Conservation (phyloP, 2,888 invertebrate species). For the Dasysyrphus tricinctus region DNA sequence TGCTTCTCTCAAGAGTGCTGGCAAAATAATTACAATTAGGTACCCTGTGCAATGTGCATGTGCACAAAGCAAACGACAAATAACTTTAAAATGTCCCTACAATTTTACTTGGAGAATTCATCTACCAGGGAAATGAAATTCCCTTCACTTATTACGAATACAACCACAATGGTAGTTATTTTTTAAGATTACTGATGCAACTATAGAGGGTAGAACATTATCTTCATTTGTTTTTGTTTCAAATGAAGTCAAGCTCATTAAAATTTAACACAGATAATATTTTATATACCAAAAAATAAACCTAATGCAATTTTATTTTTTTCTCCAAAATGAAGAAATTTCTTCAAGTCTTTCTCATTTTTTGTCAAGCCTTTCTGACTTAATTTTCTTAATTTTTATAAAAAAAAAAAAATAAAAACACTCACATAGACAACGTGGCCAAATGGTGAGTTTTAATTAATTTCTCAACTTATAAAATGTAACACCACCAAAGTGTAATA, state of each 20-base stretch:
- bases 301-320: not conserved
- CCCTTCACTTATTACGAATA: not conserved
- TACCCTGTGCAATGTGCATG: not conserved
- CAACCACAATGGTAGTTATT: slow-evolving; percentile 1
- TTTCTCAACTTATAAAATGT: slow-evolving; percentile 34
- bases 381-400: slow-evolving; percentile 25
- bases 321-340: slow-evolving; percentile 9
- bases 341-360: not conserved
- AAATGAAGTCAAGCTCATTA: slow-evolving; percentile 37
- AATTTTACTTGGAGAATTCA: slow-evolving; percentile 13
- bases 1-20: slow-evolving; percentile 21
- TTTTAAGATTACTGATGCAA: slow-evolving; percentile 1
- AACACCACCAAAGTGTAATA: slow-evolving; percentile 27
- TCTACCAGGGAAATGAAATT: slow-evolving; percentile 38
- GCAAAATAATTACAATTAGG: slow-evolving; percentile 40
- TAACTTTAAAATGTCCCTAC: slow-evolving; percentile 8
- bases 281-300: not conserved
- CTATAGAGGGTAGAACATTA: not conserved
- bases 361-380: not conserved
- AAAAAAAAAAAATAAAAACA: not conserved
- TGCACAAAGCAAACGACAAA: slow-evolving; percentile 24
- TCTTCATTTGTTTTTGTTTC: not conserved
- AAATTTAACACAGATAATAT: slow-evolving; percentile 11
- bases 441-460: slow-evolving; percentile 57
- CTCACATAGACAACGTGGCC: not conserved